Percentiles rank a stretch among this genome's conserved stretches.
Evolutionary conservation across 2,888 invertebrate species (phyloP).

Genomic region (Eremobia ochroleuca): DNA sequence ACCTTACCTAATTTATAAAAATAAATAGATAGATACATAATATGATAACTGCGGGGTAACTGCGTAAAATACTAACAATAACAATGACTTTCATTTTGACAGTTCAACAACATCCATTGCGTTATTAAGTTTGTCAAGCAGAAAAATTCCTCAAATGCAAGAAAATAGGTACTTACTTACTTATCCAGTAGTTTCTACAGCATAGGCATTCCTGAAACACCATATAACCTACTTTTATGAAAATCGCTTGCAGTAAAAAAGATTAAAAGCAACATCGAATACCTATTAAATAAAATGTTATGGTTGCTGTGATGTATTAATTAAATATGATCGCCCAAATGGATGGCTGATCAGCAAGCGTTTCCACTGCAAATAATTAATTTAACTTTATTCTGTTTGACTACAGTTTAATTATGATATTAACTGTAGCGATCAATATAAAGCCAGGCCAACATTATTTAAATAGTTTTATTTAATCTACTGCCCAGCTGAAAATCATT

Average conservation of each 20-base stretch:
- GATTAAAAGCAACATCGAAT: background rate
- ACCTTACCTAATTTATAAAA: background rate
- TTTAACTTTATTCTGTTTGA: conserved; percentile 43
- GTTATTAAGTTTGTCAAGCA: too few species aligned
- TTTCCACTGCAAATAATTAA: conserved; percentile 36
- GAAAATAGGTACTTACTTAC: background rate
- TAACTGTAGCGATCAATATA: conserved; percentile 39
- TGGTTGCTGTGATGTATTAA: conserved; percentile 26
- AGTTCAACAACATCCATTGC: too few species aligned
- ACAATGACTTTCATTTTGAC: too few species aligned
- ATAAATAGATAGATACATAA: background rate
- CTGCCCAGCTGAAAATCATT: conserved; percentile 2
- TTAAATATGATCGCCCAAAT: conserved; percentile 34
- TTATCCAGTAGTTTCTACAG: background rate
- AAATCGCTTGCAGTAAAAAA: background rate
- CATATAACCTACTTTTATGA: too few species aligned
- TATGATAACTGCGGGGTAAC: background rate
- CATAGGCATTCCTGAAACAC: background rate
- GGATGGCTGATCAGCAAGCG: conserved; percentile 18
- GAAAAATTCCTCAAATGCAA: background rate
- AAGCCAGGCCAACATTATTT: conserved; percentile 24
- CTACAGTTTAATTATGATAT: conserved; percentile 43
- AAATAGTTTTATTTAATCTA: conserved; percentile 42
- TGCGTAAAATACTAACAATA: too few species aligned
- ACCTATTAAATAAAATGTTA: conserved; percentile 3